Base-by-base conservation (phyloP, 2,113 vertebrate genomes). In the Recurvirostra avosetta region DNA sequence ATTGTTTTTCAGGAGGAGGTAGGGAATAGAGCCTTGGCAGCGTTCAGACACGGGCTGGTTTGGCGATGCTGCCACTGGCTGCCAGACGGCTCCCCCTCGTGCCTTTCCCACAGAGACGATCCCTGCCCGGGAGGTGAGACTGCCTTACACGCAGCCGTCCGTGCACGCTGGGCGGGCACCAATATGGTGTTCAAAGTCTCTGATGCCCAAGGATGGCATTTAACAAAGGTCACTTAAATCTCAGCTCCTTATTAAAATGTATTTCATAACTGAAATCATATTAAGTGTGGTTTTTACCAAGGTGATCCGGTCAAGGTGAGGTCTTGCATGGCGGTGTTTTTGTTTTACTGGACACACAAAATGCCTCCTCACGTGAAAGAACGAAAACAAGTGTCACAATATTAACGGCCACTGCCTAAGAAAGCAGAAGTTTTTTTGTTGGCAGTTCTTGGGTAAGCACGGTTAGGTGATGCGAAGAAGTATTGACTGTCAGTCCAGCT, bases 71-170 rank as follows among this genome's bases (percentile, higher is more conserved):
- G 79, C 63, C 43, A 2, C 89, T 74, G 0, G 18, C 86, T 92
- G 96, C 68, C 7, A 63, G 49, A 91, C 26, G 52, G 89, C 80
- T 96, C 88, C 92, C 87, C 87, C 93, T 94, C 76, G 63, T 80
- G 94, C 95, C 81, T 56, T 65, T 50, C 45, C 86, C 41, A 8
- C 63, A 1, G 49, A 73, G 72, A 9, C 22, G 6, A 16, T 11
- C 36, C 41, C 43, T 38, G 49, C 40, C 79, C 40, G 4, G 50
- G 58, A 63, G 56, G 45, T 4, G 71, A 70, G 34, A 12, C 7
- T 18, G 49, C 58, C 76, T 43, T 13, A 2, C 29, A 5, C 18
- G 1, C 55, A 67, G 47, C 52, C 11, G 1, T 32, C 16, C 5
- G 6, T 23, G 34, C 18, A 21, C 12, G 4, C 75, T 45, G 13